phyloP scores from a whole-genome alignment of 2,113 vertebrate species.

The Accipiter virgatus region DNA sequence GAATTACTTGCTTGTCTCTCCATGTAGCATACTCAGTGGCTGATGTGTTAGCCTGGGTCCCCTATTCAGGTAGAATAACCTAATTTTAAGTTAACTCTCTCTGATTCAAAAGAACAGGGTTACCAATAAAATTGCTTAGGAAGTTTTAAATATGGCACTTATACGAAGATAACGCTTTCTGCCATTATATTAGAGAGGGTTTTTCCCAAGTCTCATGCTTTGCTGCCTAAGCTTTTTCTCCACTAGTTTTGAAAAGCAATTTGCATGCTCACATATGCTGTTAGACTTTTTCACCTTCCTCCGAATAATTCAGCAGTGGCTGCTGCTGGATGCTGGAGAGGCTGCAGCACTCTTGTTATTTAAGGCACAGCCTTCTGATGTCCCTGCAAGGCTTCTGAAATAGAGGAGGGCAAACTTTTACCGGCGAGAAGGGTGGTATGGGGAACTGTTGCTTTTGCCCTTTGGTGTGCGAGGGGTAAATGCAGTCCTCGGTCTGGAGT shows the following conservation, averaged over 20 bases:
- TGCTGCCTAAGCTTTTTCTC: constrained; percentile 24
- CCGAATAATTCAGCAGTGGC: not conserved
- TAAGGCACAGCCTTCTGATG: not conserved
- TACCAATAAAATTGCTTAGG: not conserved
- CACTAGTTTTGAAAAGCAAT: not conserved
- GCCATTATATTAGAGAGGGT: not conserved
- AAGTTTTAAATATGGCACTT: constrained; percentile 27
- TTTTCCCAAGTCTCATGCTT: not conserved
- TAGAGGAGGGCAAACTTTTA: not conserved
- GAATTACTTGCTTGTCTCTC: not conserved
- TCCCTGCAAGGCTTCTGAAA: not conserved
- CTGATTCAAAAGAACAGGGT: not conserved
- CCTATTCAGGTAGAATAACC: not conserved
- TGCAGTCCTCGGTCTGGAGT: not conserved
- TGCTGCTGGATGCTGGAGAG: not conserved
- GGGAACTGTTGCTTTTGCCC: not conserved
- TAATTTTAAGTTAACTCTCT: not conserved
- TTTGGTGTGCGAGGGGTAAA: constrained; percentile 3
- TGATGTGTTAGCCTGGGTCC: not conserved
- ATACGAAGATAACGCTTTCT: not conserved
- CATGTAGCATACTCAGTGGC: not conserved
- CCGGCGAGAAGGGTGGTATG: rapidly evolving
- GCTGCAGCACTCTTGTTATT: not conserved
- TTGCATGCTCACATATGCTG: not conserved
- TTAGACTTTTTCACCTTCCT: constrained; percentile 1